These are phyloP conservation scores for Oophaga sylvatica DNA, from an alignment of 2,797 vertebrate species.

Conservation along the genomic window DNA sequence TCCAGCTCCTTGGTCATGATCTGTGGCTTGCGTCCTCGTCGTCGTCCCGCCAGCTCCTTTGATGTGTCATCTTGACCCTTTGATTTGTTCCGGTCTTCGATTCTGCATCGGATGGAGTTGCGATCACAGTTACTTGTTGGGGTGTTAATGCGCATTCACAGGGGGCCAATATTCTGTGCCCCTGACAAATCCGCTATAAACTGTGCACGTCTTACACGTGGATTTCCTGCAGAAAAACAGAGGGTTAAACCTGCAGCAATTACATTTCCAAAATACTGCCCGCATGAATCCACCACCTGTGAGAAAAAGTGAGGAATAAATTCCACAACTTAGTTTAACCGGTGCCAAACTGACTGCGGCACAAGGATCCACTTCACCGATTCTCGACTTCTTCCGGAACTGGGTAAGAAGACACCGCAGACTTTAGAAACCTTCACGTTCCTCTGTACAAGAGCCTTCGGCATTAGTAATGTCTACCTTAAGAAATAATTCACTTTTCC, in stretches of 20 bases:
- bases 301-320: not conserved
- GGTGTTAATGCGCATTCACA: not conserved
- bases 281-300: too few species aligned
- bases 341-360: not conserved
- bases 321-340: not conserved
- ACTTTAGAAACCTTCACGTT: not conserved
- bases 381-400: not conserved
- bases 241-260: too few species aligned
- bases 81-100: not conserved
- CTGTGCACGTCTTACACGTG: too few species aligned
- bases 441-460: not conserved
- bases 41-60: not conserved
- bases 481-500: not conserved
- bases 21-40: not conserved
- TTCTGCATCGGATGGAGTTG: not conserved
- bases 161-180: too few species aligned
- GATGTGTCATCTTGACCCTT: not conserved
- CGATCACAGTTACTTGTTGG: too few species aligned
- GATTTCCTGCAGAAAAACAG: too few species aligned
- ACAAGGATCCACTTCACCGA: not conserved
- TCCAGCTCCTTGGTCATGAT: not conserved
- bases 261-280: too few species aligned
- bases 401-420: not conserved
- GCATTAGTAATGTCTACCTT: slow-evolving; percentile 8
- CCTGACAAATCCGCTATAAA: too few species aligned